These are phyloP conservation scores for Glareola pratincola DNA, from an alignment of 2,113 vertebrate genomes.

Conservation along the genomic window DNA sequence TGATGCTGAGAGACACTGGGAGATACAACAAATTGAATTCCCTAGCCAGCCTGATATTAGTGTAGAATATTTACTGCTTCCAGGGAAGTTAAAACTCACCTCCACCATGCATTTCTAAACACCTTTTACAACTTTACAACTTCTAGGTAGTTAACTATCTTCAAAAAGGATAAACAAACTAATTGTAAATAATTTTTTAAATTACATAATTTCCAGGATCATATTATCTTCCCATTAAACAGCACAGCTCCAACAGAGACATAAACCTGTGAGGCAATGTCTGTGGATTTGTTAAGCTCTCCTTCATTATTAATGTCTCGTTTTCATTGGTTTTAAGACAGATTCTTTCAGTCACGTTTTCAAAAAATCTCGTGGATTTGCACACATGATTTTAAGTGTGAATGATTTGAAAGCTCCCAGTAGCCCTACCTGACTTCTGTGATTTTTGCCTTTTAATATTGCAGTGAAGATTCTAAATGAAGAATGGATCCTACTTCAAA, in stretches of 20 bases:
- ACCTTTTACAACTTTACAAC: neutral
- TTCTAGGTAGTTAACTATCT: constrained; percentile 17
- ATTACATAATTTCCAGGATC: neutral
- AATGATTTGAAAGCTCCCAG: neutral
- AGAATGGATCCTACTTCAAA: neutral
- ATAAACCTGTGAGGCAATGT: neutral
- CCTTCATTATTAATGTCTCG: neutral
- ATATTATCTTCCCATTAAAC: constrained; percentile 37
- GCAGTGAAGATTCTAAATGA: neutral
- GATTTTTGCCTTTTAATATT: neutral
- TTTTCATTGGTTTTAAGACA: neutral
- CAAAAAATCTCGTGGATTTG: neutral
- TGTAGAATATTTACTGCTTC: neutral
- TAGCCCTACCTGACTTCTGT: neutral
- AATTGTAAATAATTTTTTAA: constrained; percentile 7
- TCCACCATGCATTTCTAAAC: neutral
- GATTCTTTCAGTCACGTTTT: neutral
- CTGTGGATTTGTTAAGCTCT: neutral
- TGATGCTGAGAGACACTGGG: neutral
- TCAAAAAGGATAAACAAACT: constrained; percentile 7
- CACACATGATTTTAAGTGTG: neutral
- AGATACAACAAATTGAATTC: neutral
- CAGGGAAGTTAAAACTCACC: neutral
- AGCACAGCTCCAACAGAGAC: neutral
- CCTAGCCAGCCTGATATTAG: neutral